Conservation (phyloP, 2,113 vertebrate species). For the Hippocampus abdominalis region DNA sequence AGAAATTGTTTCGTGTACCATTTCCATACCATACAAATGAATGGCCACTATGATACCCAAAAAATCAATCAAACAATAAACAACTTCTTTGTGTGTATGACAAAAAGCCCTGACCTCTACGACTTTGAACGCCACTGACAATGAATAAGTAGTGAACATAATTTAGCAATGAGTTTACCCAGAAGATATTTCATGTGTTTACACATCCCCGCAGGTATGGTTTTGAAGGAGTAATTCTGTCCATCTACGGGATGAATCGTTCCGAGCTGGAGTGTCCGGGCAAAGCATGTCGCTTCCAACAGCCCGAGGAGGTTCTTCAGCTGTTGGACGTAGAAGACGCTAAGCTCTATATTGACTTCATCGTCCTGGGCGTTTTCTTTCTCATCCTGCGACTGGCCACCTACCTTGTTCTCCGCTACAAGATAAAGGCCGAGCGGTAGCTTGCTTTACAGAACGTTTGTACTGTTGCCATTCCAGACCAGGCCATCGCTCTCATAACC, state of each 20-base stretch:
- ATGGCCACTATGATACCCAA: no score
- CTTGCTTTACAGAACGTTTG: background rate
- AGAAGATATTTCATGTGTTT: background rate
- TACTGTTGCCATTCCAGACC: background rate
- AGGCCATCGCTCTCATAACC: conserved; percentile 14
- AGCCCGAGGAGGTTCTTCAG: conserved; percentile 85
- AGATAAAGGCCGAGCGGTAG: conserved; percentile 90
- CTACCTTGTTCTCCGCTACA: conserved; percentile 90
- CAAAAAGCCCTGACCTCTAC: no score
- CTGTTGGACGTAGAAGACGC: conserved; percentile 88
- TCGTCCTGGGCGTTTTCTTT: conserved; percentile 91
- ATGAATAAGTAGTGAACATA: no score
- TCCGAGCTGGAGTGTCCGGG: conserved; percentile 82
- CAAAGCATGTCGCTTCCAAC: conserved; percentile 83
- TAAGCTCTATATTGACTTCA: conserved; percentile 92
- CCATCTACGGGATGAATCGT: conserved; percentile 94
- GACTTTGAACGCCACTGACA: no score
- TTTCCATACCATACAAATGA: no score
- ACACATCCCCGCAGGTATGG: conserved; percentile 77
- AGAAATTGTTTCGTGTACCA: no score
- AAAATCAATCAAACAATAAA: no score
- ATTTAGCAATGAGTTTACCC: no score
- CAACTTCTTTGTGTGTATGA: no score
- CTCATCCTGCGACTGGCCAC: conserved; percentile 84
- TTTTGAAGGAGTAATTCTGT: conserved; percentile 92